A percentile compares a stretch with the other conserved stretches of the same genome.
Conservation (phyloP, 2,797 vertebrate genomes). For the Alectoris magna region DNA sequence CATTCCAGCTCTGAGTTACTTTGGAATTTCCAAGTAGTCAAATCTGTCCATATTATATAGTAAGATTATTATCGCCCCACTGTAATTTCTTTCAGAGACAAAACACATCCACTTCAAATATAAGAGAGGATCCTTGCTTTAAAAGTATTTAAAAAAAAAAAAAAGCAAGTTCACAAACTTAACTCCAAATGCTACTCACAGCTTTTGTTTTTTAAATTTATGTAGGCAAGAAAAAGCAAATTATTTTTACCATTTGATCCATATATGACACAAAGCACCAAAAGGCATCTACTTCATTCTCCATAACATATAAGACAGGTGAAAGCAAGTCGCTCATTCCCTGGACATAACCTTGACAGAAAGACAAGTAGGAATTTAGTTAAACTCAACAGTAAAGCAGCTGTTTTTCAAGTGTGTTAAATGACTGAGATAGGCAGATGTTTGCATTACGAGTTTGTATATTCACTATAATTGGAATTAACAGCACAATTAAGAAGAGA, state of each 20-base stretch:
- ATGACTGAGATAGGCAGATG: not conserved
- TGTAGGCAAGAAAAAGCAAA: not conserved
- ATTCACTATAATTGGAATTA: not conserved
- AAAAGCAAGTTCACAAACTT: not conserved
- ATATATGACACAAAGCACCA: constrained; percentile 97
- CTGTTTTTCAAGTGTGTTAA: not conserved
- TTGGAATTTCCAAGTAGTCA: not conserved
- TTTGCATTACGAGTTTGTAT: not conserved
- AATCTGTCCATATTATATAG: not conserved
- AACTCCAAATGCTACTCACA: not conserved
- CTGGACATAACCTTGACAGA: constrained; percentile 90
- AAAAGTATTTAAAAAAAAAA: not conserved
- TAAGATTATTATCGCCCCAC: not conserved
- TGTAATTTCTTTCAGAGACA: not conserved
- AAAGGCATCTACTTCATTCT: constrained; percentile 97
- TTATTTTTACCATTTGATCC: constrained; percentile 92
- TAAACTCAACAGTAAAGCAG: not conserved
- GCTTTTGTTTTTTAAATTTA: not conserved
- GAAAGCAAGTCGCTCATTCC: constrained; percentile 98
- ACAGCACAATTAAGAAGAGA: not conserved
- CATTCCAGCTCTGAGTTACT: not conserved
- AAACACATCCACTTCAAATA: not conserved
- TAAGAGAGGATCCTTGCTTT: not conserved
- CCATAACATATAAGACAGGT: constrained; percentile 93
- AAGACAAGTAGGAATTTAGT: not conserved